Evolutionary conservation across 2,113 vertebrate genomes (phyloP), one percentile per base, ranked within the genome.

Genomic region (Vidua chalybeata): DNA sequence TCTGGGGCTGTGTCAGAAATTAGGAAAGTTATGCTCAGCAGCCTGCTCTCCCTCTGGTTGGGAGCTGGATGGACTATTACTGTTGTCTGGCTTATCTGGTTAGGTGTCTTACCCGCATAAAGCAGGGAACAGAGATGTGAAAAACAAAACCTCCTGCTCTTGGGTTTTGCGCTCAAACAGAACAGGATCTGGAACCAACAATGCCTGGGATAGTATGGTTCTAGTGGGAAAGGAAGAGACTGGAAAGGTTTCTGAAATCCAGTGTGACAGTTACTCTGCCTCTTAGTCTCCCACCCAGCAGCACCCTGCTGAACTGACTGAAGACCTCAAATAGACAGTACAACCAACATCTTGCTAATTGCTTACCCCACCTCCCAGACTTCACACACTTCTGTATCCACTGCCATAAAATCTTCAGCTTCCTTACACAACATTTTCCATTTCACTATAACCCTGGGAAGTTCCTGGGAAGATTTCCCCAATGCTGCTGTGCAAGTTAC

Each of bases 21-120:
- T 13, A 43, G 23, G 24, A 5, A 67, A 55, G 15, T 27, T 28
- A 4, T 3, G 15, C 62, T 26, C 0, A 0, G 62, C 66, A 90
- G 24, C 20, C 17, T 23, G 13, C 2, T 11, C 10, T 31, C 52
- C 22, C 26, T 68, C 30, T 43, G 31, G 6, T 2, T 63, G 35
- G 39, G 56, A 55, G 23, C 26, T 46, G 35, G 28, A 24, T 13
- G 26, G 35, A 48, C 23, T 14, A 33, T n/a, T 55, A 49, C 30
- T 85, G 16, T 88, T 37, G 48, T 68, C 33, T 85, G 27, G 52
- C 14, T 62, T 55, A 43, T 15, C 71, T 72, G 14, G 21, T 79
- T 55, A 59, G 7, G 14, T 43, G 83, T 72, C 39, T 89, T 41
- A 49, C 15, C 61, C 18, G 3, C 37, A 19, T 41, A 74, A 66